Evolutionary conservation across 1,140 invertebrate genomes (phyloP).

Genomic region (Pinna nobilis): DNA sequence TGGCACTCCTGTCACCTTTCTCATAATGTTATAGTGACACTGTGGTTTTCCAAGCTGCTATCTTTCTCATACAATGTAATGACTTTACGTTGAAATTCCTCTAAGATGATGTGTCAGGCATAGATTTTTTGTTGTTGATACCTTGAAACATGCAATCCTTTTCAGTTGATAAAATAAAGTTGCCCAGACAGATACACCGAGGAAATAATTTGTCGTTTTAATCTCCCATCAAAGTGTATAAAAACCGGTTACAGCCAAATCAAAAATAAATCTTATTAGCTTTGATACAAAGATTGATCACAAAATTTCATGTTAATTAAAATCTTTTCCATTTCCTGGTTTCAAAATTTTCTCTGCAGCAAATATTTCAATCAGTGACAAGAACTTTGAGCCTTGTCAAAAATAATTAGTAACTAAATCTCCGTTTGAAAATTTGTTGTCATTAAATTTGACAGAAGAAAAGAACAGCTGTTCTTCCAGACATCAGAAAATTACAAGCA

Average conservation of each 20-base stretch:
- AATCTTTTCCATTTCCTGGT: slow-evolving; percentile 23
- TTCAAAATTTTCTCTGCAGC: slow-evolving; percentile 14
- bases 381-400: slow-evolving; percentile 3
- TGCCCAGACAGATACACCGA: slow-evolving; percentile 17
- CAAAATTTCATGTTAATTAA: slow-evolving; percentile 25
- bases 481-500: slow-evolving; percentile 7
- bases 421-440: slow-evolving; percentile 19
- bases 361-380: slow-evolving; percentile 14
- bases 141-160: too few species aligned
- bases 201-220: slow-evolving; percentile 19
- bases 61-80: too few species aligned
- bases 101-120: too few species aligned
- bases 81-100: too few species aligned
- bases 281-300: slow-evolving; percentile 15
- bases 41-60: too few species aligned
- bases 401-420: slow-evolving; percentile 11
- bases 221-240: slow-evolving; percentile 21
- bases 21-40: too few species aligned
- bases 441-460: background rate
- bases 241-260: slow-evolving; percentile 6
- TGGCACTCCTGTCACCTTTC: too few species aligned
- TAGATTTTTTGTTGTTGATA: too few species aligned
- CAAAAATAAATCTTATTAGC: slow-evolving; percentile 28
- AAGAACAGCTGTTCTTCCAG: slow-evolving; percentile 14
- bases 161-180: slow-evolving; percentile 14